Percentiles rank a stretch among this genome's conserved stretches.
Evolutionary conservation across 2,888 invertebrate genomes (phyloP).

Genomic region (Cerastoderma edule): DNA sequence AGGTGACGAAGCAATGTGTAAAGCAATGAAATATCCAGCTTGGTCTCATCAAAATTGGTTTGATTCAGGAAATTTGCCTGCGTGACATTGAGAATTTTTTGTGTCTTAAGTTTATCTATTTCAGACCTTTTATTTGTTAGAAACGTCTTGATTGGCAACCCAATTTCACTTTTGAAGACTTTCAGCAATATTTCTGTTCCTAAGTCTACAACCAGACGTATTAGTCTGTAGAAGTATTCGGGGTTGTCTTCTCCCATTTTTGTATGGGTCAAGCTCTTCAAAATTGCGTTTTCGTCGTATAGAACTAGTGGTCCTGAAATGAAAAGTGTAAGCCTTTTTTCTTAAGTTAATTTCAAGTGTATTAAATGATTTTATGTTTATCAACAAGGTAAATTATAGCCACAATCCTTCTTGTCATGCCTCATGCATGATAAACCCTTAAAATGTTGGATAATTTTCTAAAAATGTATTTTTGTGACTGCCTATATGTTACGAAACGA

Average conservation of each 20-base stretch:
- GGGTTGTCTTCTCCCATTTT: not conserved
- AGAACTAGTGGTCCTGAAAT: no score
- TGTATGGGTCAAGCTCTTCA: not conserved
- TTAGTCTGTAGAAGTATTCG: not conserved
- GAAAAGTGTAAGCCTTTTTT: no score
- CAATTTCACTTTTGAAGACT: not conserved
- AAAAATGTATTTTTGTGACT: no score
- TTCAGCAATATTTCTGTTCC: not conserved
- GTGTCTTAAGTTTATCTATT: not conserved
- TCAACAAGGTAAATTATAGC: no score
- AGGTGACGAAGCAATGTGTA: not conserved
- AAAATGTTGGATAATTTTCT: no score
- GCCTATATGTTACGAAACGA: no score
- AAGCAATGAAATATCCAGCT: not conserved
- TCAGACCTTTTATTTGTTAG: not conserved
- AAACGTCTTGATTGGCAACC: not conserved
- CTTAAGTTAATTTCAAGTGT: no score
- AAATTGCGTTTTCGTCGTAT: no score
- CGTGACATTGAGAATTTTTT: not conserved
- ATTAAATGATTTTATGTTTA: no score
- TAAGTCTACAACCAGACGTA: not conserved
- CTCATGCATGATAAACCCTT: no score
- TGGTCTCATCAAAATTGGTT: not conserved
- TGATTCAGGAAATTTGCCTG: not conserved
- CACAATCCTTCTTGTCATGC: no score